These are phyloP conservation scores for Nymphalis polychloros DNA, from an alignment of 2,888 invertebrate genomes.

Conservation along the genomic window DNA sequence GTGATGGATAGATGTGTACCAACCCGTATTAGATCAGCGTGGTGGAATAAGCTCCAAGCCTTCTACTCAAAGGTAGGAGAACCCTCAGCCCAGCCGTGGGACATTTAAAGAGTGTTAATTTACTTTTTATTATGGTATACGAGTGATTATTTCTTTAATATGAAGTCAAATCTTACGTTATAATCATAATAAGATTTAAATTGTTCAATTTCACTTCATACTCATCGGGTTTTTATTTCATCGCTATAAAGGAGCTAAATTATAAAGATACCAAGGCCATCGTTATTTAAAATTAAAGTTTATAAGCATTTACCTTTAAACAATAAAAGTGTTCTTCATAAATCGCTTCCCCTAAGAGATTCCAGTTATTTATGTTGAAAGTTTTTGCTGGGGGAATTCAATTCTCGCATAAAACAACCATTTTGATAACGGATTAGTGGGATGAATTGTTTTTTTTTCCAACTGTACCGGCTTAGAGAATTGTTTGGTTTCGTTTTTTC, in stretches of 20 bases:
- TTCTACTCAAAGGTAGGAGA: too few species aligned
- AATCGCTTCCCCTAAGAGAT: slow-evolving; percentile 46
- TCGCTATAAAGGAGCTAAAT: neutral
- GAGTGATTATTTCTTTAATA: too few species aligned
- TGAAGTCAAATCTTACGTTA: too few species aligned
- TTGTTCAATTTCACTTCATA: neutral
- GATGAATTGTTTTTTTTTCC: slow-evolving; percentile 46
- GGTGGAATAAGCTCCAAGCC: too few species aligned
- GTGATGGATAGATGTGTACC: too few species aligned
- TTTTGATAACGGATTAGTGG: slow-evolving; percentile 51
- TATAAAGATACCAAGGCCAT: slow-evolving; percentile 3
- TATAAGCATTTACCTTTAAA: slow-evolving; percentile 43
- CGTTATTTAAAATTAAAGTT: slow-evolving; percentile 25
- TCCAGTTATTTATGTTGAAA: slow-evolving; percentile 52
- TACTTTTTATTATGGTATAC: too few species aligned
- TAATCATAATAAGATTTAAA: neutral
- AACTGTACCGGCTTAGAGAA: slow-evolving; percentile 17
- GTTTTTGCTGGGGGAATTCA: slow-evolving; percentile 48
- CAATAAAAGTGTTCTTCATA: slow-evolving; percentile 53
- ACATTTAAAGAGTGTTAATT: too few species aligned
- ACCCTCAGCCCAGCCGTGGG: too few species aligned
- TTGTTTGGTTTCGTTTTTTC: slow-evolving; percentile 33
- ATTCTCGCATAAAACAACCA: slow-evolving; percentile 51
- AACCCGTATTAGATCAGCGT: too few species aligned
- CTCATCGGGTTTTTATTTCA: neutral